Evolutionary conservation across 2,113 vertebrate genomes (phyloP).

Genomic region (Corythornis cristatus): DNA sequence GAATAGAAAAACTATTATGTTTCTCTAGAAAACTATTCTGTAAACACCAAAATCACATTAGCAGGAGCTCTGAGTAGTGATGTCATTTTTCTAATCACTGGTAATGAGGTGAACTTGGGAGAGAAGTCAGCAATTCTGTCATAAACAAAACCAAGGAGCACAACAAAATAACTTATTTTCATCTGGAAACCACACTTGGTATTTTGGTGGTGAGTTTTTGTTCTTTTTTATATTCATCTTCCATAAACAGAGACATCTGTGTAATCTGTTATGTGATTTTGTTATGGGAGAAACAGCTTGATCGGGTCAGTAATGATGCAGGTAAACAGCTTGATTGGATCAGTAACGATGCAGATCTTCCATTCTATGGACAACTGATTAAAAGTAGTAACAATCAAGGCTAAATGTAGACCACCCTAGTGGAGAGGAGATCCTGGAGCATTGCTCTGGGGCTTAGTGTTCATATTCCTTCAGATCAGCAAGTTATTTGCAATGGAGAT

Average conservation of each 20-base stretch:
- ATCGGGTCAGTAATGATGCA: neutral
- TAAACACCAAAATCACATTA: neutral
- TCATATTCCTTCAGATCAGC: neutral
- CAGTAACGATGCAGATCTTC: neutral
- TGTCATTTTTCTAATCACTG: slow-evolving; percentile 1
- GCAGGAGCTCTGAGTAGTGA: neutral
- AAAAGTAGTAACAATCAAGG: neutral
- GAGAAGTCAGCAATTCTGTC: neutral
- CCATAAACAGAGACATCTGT: neutral
- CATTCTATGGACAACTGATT: neutral
- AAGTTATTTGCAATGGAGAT: neutral
- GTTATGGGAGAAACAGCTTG: neutral
- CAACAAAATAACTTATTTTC: neutral
- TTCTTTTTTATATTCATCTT: neutral
- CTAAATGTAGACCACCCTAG: neutral
- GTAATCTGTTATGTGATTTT: neutral
- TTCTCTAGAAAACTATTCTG: neutral
- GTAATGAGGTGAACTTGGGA: neutral
- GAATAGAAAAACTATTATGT: no score
- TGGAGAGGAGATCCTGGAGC: neutral
- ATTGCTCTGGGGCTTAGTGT: neutral
- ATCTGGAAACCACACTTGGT: neutral
- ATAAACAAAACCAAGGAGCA: neutral
- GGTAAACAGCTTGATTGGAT: neutral
- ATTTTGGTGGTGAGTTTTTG: neutral